Evolutionary conservation across 2,888 invertebrate species (phyloP).

Genomic region (Platycheirus albimanus): DNA sequence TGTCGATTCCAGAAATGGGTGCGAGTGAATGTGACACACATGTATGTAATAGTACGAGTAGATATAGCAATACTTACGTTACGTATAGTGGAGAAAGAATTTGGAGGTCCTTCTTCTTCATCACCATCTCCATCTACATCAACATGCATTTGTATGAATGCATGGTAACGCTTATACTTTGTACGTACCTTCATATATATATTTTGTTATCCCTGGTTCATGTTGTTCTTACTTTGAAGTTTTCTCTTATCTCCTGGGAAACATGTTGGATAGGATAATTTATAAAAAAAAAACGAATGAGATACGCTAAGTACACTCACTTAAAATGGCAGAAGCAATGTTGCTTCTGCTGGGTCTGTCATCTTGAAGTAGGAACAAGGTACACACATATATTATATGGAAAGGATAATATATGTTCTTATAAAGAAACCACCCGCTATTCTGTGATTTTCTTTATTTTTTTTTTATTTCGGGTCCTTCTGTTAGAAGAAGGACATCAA

Average conservation of each 20-base stretch:
- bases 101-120: slow-evolving; percentile 54
- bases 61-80: too few relatives aligned
- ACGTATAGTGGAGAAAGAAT: slow-evolving; percentile 63
- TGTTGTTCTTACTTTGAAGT: slow-evolving; percentile 72
- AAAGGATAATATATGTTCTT: slow-evolving; percentile 42
- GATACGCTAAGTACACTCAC: slow-evolving; percentile 68
- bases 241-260: slow-evolving; percentile 70
- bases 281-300: slow-evolving; percentile 67
- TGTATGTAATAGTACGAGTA: slow-evolving; percentile 26
- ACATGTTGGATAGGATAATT: slow-evolving; percentile 73
- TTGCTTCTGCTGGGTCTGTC: slow-evolving; percentile 23
- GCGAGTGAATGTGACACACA: slow-evolving; percentile 57
- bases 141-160: slow-evolving; percentile 10
- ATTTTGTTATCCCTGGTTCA: slow-evolving; percentile 59
- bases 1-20: slow-evolving; percentile 57
- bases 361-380: slow-evolving; percentile 19
- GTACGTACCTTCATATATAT: neutral
- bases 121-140: neutral
- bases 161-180: slow-evolving; percentile 1
- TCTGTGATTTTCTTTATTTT: slow-evolving; percentile 33
- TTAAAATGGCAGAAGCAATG: slow-evolving; percentile 23
- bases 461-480: slow-evolving; percentile 22
- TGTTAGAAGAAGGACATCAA: slow-evolving; percentile 19
- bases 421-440: slow-evolving; percentile 24
- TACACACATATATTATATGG: neutral